phyloP scores from a whole-genome alignment of 2,888 invertebrate species.

The Apodemia zela region DNA sequence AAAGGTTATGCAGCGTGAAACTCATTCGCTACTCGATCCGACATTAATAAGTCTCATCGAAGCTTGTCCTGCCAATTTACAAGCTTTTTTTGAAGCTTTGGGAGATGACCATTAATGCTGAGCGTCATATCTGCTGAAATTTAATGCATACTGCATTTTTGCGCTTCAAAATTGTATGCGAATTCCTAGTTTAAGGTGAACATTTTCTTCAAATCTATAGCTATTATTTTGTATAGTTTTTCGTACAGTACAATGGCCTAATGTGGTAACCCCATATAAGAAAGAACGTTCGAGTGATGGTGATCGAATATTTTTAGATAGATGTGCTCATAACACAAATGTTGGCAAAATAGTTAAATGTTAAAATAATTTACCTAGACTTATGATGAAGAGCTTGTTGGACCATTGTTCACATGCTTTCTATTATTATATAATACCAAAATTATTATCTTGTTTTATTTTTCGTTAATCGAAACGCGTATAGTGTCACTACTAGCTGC shows the following conservation, averaged over 20 bases:
- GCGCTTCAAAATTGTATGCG: neutral
- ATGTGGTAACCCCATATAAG: constrained; percentile 31
- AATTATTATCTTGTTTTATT: constrained; percentile 29
- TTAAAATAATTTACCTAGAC: constrained; percentile 56
- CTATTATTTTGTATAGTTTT: constrained; percentile 4
- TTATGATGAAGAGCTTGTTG: constrained; percentile 62
- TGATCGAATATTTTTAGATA: constrained; percentile 52
- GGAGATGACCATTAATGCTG: neutral
- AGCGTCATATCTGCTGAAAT: neutral
- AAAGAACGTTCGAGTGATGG: constrained; percentile 37
- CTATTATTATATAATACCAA: constrained; percentile 43
- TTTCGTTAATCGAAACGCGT: constrained; percentile 16
- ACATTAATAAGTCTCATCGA: too few relatives aligned
- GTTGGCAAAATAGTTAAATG: constrained; percentile 52
- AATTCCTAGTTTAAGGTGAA: neutral
- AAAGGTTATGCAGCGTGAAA: too few relatives aligned
- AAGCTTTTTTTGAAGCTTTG: neutral
- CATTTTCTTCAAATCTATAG: neutral
- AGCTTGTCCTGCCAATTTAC: neutral
- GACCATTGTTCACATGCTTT: constrained; percentile 75
- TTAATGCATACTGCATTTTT: neutral
- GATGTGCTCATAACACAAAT: constrained; percentile 63
- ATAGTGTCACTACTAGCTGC: too few relatives aligned
- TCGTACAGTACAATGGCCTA: constrained; percentile 39
- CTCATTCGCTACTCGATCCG: too few relatives aligned